These are phyloP conservation scores for Isichthys henryi DNA, from an alignment of 2,113 vertebrate genomes.

Conservation along the genomic window DNA sequence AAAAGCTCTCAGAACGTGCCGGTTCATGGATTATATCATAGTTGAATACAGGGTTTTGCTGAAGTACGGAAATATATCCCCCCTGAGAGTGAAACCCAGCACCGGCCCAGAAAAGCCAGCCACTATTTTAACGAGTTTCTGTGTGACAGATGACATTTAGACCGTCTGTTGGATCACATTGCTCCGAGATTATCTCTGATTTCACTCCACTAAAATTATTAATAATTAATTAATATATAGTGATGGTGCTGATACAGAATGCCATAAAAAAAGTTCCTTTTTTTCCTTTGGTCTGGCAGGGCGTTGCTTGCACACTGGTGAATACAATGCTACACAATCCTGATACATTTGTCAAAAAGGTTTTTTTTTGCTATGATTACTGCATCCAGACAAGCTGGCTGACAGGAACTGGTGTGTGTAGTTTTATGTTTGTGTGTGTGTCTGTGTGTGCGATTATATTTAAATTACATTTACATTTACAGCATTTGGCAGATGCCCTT, in stretches of 20 bases:
- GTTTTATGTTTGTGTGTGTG: background rate
- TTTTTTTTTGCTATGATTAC: background rate
- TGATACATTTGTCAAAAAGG: background rate
- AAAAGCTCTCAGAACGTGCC: slow-evolving; percentile 40
- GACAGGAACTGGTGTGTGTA: background rate
- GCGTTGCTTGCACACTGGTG: background rate
- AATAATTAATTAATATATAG: slow-evolving; percentile 59
- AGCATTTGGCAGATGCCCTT: too few species aligned
- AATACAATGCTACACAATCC: background rate
- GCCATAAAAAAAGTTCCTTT: slow-evolving; percentile 24
- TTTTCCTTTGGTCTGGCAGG: background rate
- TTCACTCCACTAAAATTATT: slow-evolving; percentile 65
- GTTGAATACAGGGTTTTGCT: slow-evolving; percentile 48
- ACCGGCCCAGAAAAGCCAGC: slow-evolving; percentile 55
- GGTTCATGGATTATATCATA: slow-evolving; percentile 53
- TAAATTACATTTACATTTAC: too few species aligned
- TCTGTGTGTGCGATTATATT: background rate
- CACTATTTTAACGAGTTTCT: slow-evolving; percentile 68
- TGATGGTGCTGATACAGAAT: slow-evolving; percentile 28
- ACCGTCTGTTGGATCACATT: slow-evolving; percentile 62
- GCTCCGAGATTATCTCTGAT: slow-evolving; percentile 65
- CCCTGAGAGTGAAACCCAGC: slow-evolving; percentile 55
- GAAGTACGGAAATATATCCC: slow-evolving; percentile 62
- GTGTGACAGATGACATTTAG: slow-evolving; percentile 70
- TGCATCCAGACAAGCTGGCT: background rate